Conservation (phyloP, 2,888 invertebrate species). For the Limnephilus auricula region DNA sequence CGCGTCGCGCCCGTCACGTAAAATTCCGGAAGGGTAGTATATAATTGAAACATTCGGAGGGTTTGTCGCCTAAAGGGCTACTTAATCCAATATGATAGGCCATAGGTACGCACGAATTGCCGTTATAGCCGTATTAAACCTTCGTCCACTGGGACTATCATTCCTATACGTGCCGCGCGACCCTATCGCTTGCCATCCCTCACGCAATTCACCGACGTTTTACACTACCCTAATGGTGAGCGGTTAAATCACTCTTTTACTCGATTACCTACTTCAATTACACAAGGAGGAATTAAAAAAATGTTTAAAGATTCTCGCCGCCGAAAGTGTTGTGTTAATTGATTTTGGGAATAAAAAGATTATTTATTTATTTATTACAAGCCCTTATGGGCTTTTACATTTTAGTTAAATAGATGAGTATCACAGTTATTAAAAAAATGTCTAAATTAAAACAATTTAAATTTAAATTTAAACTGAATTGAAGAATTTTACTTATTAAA, state of each 20-base stretch:
- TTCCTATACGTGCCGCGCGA: constrained; percentile 58
- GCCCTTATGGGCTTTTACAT: too few species aligned
- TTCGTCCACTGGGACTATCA: constrained; percentile 56
- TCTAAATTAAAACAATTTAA: too few species aligned
- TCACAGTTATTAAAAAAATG: too few species aligned
- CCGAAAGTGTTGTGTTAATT: not conserved
- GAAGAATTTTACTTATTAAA: too few species aligned
- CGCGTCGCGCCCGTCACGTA: constrained; percentile 15
- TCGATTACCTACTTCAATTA: not conserved
- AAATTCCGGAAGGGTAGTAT: constrained; percentile 35
- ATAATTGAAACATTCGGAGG: constrained; percentile 55
- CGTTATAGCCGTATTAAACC: constrained; percentile 60
- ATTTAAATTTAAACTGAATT: too few species aligned
- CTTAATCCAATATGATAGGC: constrained; percentile 52
- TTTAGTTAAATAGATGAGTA: too few species aligned
- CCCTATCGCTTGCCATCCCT: not conserved
- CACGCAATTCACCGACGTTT: constrained; percentile 13
- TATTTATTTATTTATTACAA: too few species aligned
- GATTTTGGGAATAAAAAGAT: too few species aligned
- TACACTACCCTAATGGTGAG: not conserved
- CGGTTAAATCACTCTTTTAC: constrained; percentile 2
- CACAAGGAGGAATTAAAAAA: not conserved
- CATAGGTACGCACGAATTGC: constrained; percentile 59
- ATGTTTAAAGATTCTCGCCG: not conserved
- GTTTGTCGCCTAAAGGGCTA: constrained; percentile 46